A percentile compares a stretch with the other conserved stretches of the same genome.
Evolutionary conservation across 1,140 invertebrate genomes (phyloP).

Genomic region (Helicoverpa armigera): DNA sequence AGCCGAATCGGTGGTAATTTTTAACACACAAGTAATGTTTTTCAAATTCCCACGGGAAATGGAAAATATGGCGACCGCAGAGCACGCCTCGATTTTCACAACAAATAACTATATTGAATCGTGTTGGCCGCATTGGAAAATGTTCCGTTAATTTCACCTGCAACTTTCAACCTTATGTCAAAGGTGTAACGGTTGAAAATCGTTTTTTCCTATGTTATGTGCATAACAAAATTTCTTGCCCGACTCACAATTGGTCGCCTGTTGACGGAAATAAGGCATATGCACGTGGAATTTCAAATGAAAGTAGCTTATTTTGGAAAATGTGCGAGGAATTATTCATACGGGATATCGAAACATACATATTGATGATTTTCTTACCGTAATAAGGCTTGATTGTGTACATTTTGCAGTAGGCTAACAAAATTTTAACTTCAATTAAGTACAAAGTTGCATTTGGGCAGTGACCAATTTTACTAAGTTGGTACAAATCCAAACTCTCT

Average conservation of each 20-base stretch:
- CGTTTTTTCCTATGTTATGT: background rate
- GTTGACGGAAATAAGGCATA: slow-evolving; percentile 57
- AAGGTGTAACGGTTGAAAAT: slow-evolving; percentile 14
- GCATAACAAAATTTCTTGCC: slow-evolving; percentile 45
- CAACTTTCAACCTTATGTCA: slow-evolving; percentile 25
- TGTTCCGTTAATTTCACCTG: slow-evolving; percentile 5
- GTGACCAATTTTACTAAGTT: background rate
- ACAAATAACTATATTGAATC: slow-evolving; percentile 52
- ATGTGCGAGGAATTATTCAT: slow-evolving; percentile 42
- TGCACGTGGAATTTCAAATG: slow-evolving; percentile 51
- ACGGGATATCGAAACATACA: slow-evolving; percentile 13
- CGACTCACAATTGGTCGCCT: slow-evolving; percentile 41
- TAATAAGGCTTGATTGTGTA: background rate
- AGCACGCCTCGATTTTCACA: slow-evolving; percentile 50
- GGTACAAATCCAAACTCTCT: background rate
- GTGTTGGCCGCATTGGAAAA: slow-evolving; percentile 31
- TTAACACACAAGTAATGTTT: slow-evolving; percentile 37
- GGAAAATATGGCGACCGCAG: slow-evolving; percentile 54
- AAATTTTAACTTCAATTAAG: background rate
- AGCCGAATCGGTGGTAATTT: slow-evolving; percentile 18
- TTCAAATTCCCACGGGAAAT: slow-evolving; percentile 38
- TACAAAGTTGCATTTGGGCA: background rate
- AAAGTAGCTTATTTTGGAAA: slow-evolving; percentile 45
- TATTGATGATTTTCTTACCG: slow-evolving; percentile 2
- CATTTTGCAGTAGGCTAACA: background rate